These are phyloP conservation scores for Vidua macroura DNA, from an alignment of 2,113 vertebrate genomes.

Conservation along the genomic window DNA sequence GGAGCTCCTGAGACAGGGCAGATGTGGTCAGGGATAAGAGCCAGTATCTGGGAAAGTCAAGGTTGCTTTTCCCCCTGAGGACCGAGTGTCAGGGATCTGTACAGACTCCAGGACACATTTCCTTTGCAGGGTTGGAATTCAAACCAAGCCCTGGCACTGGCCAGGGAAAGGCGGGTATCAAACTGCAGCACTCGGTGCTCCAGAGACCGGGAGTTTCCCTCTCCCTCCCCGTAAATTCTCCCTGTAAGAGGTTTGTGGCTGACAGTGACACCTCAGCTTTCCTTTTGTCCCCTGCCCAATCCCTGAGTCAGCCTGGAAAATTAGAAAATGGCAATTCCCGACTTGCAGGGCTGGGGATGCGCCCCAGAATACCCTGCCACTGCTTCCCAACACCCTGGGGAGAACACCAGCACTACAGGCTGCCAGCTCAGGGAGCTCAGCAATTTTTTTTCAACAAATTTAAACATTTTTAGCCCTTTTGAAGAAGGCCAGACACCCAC, in stretches of 20 bases:
- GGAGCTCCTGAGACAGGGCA: neutral
- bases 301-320: neutral
- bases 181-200: neutral
- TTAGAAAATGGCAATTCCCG: rapidly evolving
- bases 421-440: neutral
- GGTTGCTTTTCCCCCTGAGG: neutral
- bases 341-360: neutral
- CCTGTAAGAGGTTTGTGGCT: rapidly evolving
- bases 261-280: neutral
- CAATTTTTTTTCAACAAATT: no score
- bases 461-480: neutral
- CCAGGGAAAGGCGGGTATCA: neutral
- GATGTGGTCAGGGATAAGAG: neutral
- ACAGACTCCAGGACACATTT: rapidly evolving
- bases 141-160: neutral
- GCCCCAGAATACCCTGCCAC: neutral
- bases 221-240: neutral
- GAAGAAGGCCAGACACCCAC: neutral
- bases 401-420: rapidly evolving
- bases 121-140: neutral
- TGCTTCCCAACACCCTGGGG: neutral
- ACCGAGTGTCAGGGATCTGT: neutral
- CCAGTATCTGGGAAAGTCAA: neutral
- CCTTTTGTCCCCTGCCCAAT: neutral
- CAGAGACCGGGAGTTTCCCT: neutral